phyloP scores from a whole-genome alignment of 2,888 invertebrate genomes.

The Mythimna albipuncta region DNA sequence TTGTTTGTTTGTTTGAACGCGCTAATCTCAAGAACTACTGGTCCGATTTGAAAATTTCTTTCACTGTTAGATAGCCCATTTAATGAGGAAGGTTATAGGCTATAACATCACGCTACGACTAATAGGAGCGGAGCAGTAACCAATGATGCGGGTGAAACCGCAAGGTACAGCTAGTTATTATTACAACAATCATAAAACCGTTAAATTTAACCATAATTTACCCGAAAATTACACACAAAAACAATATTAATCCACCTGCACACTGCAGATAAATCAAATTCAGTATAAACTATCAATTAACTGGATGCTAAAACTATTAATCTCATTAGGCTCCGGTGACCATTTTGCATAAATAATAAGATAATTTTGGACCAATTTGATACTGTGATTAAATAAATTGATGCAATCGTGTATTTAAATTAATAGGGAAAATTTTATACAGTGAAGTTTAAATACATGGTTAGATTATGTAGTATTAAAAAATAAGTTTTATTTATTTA shows the following conservation, averaged over 20 bases:
- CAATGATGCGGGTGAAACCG: no score
- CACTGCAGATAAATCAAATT: constrained; percentile 54
- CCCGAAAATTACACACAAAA: background rate
- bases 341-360: constrained; percentile 58
- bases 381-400: constrained; percentile 33
- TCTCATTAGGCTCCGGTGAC: constrained; percentile 48
- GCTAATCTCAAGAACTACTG: no score
- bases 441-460: background rate
- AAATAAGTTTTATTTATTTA: no score
- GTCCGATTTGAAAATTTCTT: no score
- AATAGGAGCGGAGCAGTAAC: no score
- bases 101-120: no score
- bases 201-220: constrained; percentile 4
- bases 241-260: constrained; percentile 24
- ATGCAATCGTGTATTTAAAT: constrained; percentile 15
- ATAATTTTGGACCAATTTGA: constrained; percentile 35
- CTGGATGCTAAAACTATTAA: constrained; percentile 56
- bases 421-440: constrained; percentile 2
- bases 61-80: no score
- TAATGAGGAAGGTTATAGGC: no score
- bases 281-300: constrained; percentile 55
- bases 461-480: no score
- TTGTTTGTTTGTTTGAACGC: no score
- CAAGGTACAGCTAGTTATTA: no score
- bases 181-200: constrained; percentile 3